Base-by-base conservation (phyloP, 30 jellyfish, hydroid and myxozoan species). In the Hydractinia symbiolongicarpus region DNA sequence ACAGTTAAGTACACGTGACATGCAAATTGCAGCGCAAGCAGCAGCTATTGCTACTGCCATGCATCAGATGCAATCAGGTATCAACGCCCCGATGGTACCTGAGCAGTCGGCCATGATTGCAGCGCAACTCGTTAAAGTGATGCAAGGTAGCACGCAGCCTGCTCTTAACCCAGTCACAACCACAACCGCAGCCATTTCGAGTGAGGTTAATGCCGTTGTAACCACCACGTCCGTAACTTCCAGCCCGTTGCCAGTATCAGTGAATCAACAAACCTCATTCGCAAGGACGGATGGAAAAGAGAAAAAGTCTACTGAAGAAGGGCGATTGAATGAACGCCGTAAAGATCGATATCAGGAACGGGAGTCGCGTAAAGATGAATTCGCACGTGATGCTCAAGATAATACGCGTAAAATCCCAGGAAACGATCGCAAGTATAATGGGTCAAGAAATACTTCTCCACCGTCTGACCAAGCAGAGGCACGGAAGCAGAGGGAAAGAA, bases 11-110 rank as follows among this genome's bases (percentile, higher is more conserved):
- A 50, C 53, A 14, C 75, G 85, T 9, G 85, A 77, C 50, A 77
- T 77, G 85, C 85, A 77, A 81, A 77, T 77, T 19, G 85, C 85
- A 54, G 85, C 85, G 5, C 85, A 77, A n/a, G 85, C 85, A 54
- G 85, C 85, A 9, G 85, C 85, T 55, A 77, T 77, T 55, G 85
- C 85, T 15, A 77, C 85, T 17, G 85, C 85, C 13, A 57, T 77
- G 79, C 85, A 77, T 54, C 85, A 77, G 40, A 77, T 77, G 85
- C 85, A 77, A n/a, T 53, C 85, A 52, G 75, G 57, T 77, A 16
- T 30, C 9, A 53, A 57, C 54, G 82, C 66, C 53, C 52, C 55
- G 52, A 61, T 77, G 56, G 85, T 30, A 6, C 75, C 85, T 17
- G 85, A 66, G 60, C 85, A 77, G 50, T 77, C 85, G 8, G 85